Evolutionary conservation across 2,113 vertebrate genomes (phyloP).

Genomic region (Turnix velox): DNA sequence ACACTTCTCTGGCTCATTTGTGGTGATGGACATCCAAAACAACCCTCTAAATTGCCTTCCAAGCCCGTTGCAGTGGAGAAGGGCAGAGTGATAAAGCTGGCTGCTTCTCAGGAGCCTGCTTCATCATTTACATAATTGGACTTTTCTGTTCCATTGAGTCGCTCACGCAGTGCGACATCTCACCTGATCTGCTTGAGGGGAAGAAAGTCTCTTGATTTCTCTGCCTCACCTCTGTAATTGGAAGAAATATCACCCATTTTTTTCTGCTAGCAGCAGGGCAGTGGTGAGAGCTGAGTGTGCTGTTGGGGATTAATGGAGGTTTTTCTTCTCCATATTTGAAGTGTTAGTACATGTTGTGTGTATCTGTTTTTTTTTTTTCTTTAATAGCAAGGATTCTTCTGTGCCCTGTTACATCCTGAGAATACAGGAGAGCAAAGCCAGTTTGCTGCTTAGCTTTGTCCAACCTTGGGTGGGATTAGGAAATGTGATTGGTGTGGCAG

Average conservation of each 20-base stretch:
- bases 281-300: background rate
- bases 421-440: background rate
- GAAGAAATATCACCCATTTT: background rate
- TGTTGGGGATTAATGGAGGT: fast-evolving
- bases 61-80: background rate
- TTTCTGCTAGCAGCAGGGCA: background rate
- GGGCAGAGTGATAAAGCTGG: background rate
- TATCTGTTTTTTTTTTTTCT: background rate
- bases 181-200: constrained; percentile 33
- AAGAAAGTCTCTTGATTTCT: background rate
- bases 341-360: background rate
- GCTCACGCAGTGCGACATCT: background rate
- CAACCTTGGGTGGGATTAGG: background rate
- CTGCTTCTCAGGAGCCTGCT: constrained; percentile 31
- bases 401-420: background rate
- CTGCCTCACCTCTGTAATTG: background rate
- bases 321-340: background rate
- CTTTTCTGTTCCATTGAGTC: constrained; percentile 48
- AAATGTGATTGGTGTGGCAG: background rate
- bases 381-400: background rate
- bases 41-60: constrained; percentile 48
- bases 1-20: background rate
- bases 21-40: constrained; percentile 18
- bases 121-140: constrained; percentile 60
- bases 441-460: background rate